These are phyloP conservation scores for Diabrotica balteata DNA, from an alignment of 2,888 invertebrate species.

Conservation along the genomic window DNA sequence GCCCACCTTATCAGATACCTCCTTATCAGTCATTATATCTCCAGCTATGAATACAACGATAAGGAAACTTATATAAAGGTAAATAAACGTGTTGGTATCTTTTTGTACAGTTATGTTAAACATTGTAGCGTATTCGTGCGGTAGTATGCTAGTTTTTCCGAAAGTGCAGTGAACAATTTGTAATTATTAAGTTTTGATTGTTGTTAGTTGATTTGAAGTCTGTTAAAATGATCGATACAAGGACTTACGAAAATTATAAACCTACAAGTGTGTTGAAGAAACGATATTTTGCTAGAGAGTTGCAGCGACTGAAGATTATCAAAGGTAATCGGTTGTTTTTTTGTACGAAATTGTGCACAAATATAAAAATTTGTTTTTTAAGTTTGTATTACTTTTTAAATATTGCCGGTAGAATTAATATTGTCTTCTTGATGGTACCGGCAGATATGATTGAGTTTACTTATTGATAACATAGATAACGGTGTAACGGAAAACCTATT, in stretches of 20 bases:
- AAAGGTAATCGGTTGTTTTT: background rate
- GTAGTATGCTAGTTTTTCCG: background rate
- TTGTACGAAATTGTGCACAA: too few relatives aligned
- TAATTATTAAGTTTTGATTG: background rate
- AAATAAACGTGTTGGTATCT: slow-evolving; percentile 29
- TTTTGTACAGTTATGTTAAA: slow-evolving; percentile 28
- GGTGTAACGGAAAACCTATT: too few relatives aligned
- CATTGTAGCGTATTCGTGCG: slow-evolving; percentile 7
- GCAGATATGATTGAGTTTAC: too few relatives aligned
- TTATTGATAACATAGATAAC: too few relatives aligned
- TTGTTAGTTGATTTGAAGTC: background rate
- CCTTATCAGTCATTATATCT: slow-evolving; percentile 25
- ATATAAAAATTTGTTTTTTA: too few relatives aligned
- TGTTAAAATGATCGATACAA: slow-evolving; percentile 1
- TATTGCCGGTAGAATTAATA: too few relatives aligned
- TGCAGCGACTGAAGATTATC: background rate
- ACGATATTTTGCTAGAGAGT: background rate
- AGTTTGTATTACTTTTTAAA: too few relatives aligned
- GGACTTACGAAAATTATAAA: slow-evolving; percentile 3
- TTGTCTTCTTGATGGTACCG: too few relatives aligned
- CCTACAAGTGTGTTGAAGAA: background rate
- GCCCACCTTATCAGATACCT: slow-evolving; percentile 18
- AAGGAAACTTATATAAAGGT: slow-evolving; percentile 40
- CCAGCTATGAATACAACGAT: slow-evolving; percentile 35
- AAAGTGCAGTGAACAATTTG: background rate